phyloP scores from a whole-genome alignment of 1,140 invertebrate genomes.

The Drosophila melanica region DNA sequence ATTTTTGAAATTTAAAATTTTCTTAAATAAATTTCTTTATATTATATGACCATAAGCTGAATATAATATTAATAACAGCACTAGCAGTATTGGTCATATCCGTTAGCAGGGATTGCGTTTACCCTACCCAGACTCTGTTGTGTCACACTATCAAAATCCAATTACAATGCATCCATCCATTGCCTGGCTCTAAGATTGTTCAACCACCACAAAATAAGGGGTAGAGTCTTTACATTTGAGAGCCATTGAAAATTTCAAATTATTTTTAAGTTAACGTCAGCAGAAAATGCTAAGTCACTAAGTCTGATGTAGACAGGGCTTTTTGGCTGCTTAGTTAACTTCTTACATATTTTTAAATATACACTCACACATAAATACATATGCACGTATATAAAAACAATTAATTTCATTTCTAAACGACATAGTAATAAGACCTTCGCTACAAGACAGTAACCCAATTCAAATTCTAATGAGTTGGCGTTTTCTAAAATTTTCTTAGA shows the following conservation, averaged over 20 bases:
- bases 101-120: no score
- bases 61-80: no score
- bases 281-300: conserved; percentile 52
- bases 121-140: neutral
- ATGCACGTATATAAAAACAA: conserved; percentile 7
- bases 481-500: conserved; percentile 67
- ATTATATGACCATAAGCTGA: no score
- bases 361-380: conserved; percentile 5
- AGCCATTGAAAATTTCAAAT: conserved; percentile 76
- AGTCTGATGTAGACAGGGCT: conserved; percentile 30
- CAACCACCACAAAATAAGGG: neutral
- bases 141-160: conserved; percentile 63
- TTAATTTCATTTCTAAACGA: conserved; percentile 20
- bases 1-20: no score
- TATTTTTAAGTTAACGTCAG: conserved; percentile 79
- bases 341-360: neutral
- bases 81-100: no score
- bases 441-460: conserved; percentile 55
- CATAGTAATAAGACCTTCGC: conserved; percentile 7
- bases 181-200: conserved; percentile 3
- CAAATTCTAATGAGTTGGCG: conserved; percentile 81
- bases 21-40: no score
- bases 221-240: conserved; percentile 21
- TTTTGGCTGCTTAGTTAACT: conserved; percentile 1
- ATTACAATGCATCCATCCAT: conserved; percentile 52